Base-by-base conservation (phyloP, 2,888 invertebrate species). In the Noctua fimbriata region DNA sequence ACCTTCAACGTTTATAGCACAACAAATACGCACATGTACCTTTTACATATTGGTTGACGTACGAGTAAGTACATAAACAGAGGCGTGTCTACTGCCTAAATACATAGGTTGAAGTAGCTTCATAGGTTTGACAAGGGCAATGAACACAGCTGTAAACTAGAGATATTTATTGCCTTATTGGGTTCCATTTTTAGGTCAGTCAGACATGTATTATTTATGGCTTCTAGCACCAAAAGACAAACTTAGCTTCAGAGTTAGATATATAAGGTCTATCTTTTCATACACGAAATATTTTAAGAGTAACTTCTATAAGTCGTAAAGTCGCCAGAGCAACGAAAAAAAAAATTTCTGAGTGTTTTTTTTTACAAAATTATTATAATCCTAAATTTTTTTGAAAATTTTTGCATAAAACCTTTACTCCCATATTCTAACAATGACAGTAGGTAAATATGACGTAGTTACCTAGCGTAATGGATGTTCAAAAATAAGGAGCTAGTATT, bases 101-200 rank as follows among this genome's bases (percentile, higher is more conserved):
- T 21, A 58, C 12, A 32, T 28, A 52, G 4, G 18, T 36, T 44
- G 44, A 28, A 21, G 24, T 67, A 67, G 36, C n/a, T 78, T 60
- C 47, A 24, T 47, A n/a, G 16, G 24, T 66, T 55, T 47, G 52
- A 81, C 24, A 47, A 81, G 47, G 71, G 44, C 52, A 63, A n/a
- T 21, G 32, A 10, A 65, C 47, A 28, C 36, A 66, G 28, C 32
- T n/a, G 70, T 28, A 32, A 24, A 28, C 24, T 47, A 10, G 5
- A 24, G 10, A 72, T 71, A 36, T 72, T 55, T 65, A 81, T n/a
- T 36, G 24, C 24, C 55, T 24, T 65, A 72, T 21, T 73, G 24
- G 24, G 36, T 28, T 47, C 52, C 18, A 72, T 66, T 73, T 79
- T 72, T 55, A 73, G 36, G 32, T 47, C 28, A 47, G 32, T 47